Base-by-base conservation (phyloP, 2,888 invertebrate genomes). In the Agonopterix arenella region DNA sequence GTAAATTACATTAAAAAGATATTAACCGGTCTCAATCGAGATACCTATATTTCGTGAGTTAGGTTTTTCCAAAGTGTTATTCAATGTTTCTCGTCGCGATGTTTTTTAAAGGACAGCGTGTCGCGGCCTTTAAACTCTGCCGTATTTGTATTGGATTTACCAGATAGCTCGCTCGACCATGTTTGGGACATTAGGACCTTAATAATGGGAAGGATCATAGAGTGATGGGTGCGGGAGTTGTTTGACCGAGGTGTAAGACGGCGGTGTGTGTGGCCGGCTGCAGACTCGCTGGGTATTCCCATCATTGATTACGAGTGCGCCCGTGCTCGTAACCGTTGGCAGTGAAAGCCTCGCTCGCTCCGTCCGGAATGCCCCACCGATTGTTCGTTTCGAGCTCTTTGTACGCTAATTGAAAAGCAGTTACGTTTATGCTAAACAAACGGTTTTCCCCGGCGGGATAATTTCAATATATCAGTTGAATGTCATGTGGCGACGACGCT, bases 201-300 rank as follows among this genome's bases (percentile, higher is more conserved):
- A n/a, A 7, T 10, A 40, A n/a, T n/a, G 40, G n/a, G 11, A 11
- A 43, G 5, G 11, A 43, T 8, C 5, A 28, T 28, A 28, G 28
- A 5, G 11, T 13, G 11, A 11, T 13, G 11, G 16, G 44, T 18
- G 5, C 16, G 16, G 44, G 44, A 40, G 40, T 40, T 40, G 40
- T 40, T 40, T 40, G 9, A 40, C 40, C 16, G 16, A 1, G 40
- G 11, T 0, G 5, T 10, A 38, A 13, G 8, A 9, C 8, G 16
- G 13, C 16, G 51, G 52, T 48, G 55, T 46, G 11, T 47, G 11
- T 50, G 44, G 57, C 57, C 57, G 51, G 52, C 50, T 62, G 55
- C 62, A 60, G 57, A 50, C 61, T 60, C 58, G 52, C 44, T 79
- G 82, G 83, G 80, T 79, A 80, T 76, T 82, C 72, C 84, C 84